Percentiles rank a stretch among this genome's conserved stretches.
These are phyloP conservation scores for Lithophane ornitopus DNA, from an alignment of 2,888 invertebrate species.

Conservation along the genomic window DNA sequence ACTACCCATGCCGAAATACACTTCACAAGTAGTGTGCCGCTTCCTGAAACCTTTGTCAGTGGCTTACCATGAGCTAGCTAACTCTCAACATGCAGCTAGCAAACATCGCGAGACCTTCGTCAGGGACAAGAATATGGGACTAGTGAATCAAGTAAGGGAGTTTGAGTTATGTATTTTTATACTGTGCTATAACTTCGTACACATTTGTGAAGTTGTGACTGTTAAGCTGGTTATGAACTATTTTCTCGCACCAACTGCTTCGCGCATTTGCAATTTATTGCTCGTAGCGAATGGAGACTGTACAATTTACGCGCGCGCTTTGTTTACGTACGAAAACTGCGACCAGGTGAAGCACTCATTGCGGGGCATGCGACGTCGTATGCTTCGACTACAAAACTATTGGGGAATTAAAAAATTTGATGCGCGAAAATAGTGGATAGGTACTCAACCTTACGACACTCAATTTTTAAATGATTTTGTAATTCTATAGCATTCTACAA, in stretches of 20 bases:
- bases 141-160: slow-evolving; percentile 92
- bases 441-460: neutral
- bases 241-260: neutral
- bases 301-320: neutral
- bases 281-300: neutral
- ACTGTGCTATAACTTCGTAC: neutral
- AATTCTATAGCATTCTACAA: neutral
- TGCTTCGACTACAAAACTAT: neutral
- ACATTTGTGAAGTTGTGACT: neutral
- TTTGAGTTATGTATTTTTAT: neutral
- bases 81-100: slow-evolving; percentile 94
- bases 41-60: slow-evolving; percentile 96
- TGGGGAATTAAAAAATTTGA: neutral
- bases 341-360: neutral
- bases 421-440: neutral
- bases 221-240: neutral
- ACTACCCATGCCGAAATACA: slow-evolving; percentile 95
- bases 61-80: slow-evolving; percentile 96
- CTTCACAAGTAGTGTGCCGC: slow-evolving; percentile 96
- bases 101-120: slow-evolving; percentile 96
- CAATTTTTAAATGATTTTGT: neutral
- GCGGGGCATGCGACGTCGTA: neutral
- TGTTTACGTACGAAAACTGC: neutral
- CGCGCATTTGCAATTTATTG: neutral
- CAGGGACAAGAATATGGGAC: slow-evolving; percentile 94